Evolutionary conservation across 2,113 vertebrate genomes (phyloP).

Genomic region (Sander vitreus): DNA sequence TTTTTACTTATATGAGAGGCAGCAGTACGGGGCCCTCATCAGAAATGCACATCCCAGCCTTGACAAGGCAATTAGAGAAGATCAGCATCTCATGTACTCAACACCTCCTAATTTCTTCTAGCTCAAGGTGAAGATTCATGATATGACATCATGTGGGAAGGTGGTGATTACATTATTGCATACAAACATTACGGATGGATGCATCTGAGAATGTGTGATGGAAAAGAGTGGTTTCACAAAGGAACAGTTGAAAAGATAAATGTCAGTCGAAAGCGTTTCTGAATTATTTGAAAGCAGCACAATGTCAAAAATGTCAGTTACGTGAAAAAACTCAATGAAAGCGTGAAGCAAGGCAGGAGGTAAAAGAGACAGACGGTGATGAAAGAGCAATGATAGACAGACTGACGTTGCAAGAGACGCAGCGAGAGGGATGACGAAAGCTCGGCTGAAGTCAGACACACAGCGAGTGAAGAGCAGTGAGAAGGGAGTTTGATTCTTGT

Average conservation of each 20-base stretch:
- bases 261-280: slow-evolving; percentile 38
- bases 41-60: slow-evolving; percentile 26
- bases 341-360: slow-evolving; percentile 45
- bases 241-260: not conserved
- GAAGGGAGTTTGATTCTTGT: slow-evolving; percentile 47
- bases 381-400: slow-evolving; percentile 56
- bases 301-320: slow-evolving; percentile 42
- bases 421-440: slow-evolving; percentile 61
- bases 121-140: slow-evolving; percentile 38
- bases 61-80: slow-evolving; percentile 51
- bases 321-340: slow-evolving; percentile 57
- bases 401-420: slow-evolving; percentile 35
- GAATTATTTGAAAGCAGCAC: slow-evolving; percentile 45
- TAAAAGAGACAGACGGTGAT: slow-evolving; percentile 47
- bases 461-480: slow-evolving; percentile 20
- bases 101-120: slow-evolving; percentile 37
- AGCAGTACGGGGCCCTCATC: slow-evolving; percentile 20
- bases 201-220: not conserved
- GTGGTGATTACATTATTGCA: not conserved
- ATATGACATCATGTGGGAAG: not conserved
- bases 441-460: slow-evolving; percentile 43
- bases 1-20: slow-evolving; percentile 1
- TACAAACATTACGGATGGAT: not conserved
- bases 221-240: slow-evolving; percentile 6
- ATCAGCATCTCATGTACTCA: slow-evolving; percentile 15